phyloP scores from a whole-genome alignment of 2,888 invertebrate species.

The Ellobium chinense region DNA sequence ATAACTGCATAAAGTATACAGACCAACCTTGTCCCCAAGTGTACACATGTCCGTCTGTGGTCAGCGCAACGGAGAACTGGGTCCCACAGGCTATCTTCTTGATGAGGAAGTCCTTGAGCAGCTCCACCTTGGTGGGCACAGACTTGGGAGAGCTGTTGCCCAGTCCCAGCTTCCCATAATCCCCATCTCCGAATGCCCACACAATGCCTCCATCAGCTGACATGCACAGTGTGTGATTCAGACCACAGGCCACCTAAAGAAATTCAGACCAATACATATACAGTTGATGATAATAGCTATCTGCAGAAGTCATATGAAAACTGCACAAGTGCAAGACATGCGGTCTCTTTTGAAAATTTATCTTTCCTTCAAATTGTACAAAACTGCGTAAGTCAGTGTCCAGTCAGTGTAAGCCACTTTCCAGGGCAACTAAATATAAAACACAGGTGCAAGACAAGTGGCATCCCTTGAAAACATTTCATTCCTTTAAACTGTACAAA shows the following conservation, averaged over 20 bases:
- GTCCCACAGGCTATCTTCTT: constrained; percentile 84
- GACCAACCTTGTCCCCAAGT: constrained; percentile 82
- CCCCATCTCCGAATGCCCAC: constrained; percentile 85
- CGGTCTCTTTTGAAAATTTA: no score
- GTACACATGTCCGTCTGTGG: constrained; percentile 82
- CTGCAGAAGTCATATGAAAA: no score
- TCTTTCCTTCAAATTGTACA: no score
- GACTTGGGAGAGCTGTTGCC: constrained; percentile 76
- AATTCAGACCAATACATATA: not conserved
- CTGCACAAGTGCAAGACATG: no score
- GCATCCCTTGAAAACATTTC: no score
- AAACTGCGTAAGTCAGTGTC: no score
- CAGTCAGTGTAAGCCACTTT: no score
- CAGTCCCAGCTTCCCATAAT: constrained; percentile 83
- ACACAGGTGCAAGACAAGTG: no score
- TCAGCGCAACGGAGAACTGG: constrained; percentile 84
- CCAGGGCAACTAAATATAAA: no score
- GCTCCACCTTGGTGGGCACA: constrained; percentile 81
- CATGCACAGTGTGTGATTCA: constrained; percentile 84
- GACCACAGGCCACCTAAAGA: constrained; percentile 82
- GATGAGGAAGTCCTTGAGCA: constrained; percentile 81
- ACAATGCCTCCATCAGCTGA: constrained; percentile 82
- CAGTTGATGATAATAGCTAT: no score
- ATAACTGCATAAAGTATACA: no score
- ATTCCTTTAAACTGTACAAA: no score